Evolutionary conservation across 2,113 vertebrate species (phyloP), one percentile per base, ranked within the genome.

Genomic region (Xiphorhynchus elegans): DNA sequence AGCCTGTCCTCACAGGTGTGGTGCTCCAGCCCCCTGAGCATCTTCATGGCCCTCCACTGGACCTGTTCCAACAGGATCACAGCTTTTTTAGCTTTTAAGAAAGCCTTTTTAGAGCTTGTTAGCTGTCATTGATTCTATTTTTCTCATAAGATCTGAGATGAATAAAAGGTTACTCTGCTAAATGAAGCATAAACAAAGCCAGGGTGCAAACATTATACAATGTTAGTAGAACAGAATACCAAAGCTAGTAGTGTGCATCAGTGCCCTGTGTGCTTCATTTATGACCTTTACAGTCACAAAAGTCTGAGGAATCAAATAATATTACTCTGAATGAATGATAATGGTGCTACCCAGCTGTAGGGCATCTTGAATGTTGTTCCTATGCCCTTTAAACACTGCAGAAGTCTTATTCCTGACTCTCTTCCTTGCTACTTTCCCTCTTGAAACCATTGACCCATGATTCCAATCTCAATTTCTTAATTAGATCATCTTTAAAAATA

Each of bases 151-250:
- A 84, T 47, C 78, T 77, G 66, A 62, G 35, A 88, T 73, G 53
- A 86, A 73, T 77, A 63, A 95, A 95, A 87, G 75, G 84, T 95
- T 97, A 64, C 40, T 82, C 40, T 90, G 62, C 67, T 94, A 91
- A 96, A 93, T 84, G 86, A 94, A 90, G 78, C 86, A 35, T 80
- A 68, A 90, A 64, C 35, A 92, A 76, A 94, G 63, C 53, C 73
- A 87, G 75, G 40, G 62, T 94, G 84, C 81, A 86, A 94, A 59
- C 60, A 33, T 86, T 78, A 53, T 63, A 39, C 73, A 76, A 1
- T 90, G 68, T 90, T 58, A 81, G 83, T 47, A 87, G 92, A 87
- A 78, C 33, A 60, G 82, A 91, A 90, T 79, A 42, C 31, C 52
- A 40, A 76, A 66, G 82, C 46, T 37, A 63, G 42, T 46, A 68